Conservation (phyloP, 2,113 vertebrate genomes). For the Platycercus adscitus region DNA sequence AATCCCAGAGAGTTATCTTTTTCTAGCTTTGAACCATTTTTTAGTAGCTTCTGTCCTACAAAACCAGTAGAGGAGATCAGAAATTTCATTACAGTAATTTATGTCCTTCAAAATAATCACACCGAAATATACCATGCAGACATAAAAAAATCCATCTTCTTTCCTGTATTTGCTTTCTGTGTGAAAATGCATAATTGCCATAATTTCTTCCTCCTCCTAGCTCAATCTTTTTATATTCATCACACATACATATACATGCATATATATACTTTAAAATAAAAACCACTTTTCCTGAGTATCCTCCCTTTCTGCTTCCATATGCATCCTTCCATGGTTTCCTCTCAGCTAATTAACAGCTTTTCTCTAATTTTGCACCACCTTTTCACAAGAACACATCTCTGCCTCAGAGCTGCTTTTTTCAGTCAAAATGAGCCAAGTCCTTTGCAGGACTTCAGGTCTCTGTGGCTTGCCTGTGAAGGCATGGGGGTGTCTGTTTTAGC, state of each 20-base stretch:
- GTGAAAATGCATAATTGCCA: not conserved
- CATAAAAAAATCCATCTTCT: not conserved
- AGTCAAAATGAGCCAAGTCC: not conserved
- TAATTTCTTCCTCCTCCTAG: not conserved
- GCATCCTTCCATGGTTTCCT: not conserved
- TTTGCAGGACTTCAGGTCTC: not conserved
- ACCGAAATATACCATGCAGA: not conserved
- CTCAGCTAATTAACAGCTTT: not conserved
- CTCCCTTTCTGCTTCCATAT: not conserved
- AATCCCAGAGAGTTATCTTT: not conserved
- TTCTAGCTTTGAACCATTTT: not conserved
- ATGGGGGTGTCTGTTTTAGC: not conserved
- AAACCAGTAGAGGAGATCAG: not conserved
- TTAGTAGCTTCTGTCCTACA: not conserved
- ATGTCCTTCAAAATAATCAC: not conserved
- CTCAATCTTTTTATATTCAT: not conserved
- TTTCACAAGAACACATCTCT: not conserved
- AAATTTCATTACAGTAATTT: not conserved
- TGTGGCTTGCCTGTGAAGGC: not conserved
- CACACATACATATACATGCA: fast-evolving
- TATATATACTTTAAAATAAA: not conserved
- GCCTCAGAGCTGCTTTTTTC: not conserved
- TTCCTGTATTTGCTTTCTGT: not conserved
- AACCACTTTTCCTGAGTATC: not conserved
- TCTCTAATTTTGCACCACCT: not conserved